A percentile compares a stretch with the other conserved stretches of the same genome.
These are phyloP conservation scores for Oriolus oriolus DNA, from an alignment of 2,113 vertebrate species.

Conservation along the genomic window DNA sequence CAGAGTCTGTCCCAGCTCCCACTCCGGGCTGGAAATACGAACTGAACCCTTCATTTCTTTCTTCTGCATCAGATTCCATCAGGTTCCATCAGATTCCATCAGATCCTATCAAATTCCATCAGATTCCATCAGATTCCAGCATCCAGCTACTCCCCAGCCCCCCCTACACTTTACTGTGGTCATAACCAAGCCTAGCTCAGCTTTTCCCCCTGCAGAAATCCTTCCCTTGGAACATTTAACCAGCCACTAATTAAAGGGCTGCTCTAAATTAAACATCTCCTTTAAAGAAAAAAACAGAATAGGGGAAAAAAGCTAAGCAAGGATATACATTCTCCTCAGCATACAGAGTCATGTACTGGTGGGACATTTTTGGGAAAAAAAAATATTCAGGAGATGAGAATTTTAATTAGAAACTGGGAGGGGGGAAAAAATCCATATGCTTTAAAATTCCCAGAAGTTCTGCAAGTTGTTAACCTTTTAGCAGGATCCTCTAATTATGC, in stretches of 20 bases:
- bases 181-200: background rate
- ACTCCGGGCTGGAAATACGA: background rate
- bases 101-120: background rate
- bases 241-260: background rate
- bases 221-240: background rate
- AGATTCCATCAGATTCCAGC: background rate
- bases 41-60: background rate
- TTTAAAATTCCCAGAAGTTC: background rate
- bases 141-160: background rate
- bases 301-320: rapidly evolving
- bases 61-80: background rate
- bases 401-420: background rate
- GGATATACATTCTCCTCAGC: background rate
- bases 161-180: background rate
- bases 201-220: background rate
- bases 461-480: background rate
- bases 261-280: background rate
- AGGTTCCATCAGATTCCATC: background rate
- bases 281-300: background rate
- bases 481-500: background rate
- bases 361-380: background rate
- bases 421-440: rapidly evolving
- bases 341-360: rapidly evolving
- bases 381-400: background rate
- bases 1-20: background rate